phyloP scores from a whole-genome alignment of 2,113 vertebrate genomes.

The Machaerirhynchus nigripectus region DNA sequence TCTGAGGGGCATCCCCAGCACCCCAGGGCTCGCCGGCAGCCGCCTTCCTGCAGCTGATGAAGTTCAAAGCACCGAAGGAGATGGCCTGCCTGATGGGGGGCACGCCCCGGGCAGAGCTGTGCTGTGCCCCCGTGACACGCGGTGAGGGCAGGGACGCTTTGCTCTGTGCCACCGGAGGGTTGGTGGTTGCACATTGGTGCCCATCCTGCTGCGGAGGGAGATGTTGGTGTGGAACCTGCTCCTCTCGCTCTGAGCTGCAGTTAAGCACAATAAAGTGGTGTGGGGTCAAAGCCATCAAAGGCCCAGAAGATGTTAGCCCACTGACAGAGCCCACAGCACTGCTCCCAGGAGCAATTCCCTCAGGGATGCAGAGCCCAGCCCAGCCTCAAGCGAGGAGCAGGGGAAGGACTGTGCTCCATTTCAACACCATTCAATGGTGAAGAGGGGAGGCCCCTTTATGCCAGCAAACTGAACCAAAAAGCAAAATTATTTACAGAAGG shows the following conservation, averaged over 20 bases:
- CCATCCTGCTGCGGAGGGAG: background rate
- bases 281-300: background rate
- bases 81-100: conserved; percentile 28
- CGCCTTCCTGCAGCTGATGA: background rate
- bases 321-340: background rate
- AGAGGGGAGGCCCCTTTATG: background rate
- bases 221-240: background rate
- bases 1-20: conserved; percentile 43
- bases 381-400: background rate
- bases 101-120: background rate
- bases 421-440: background rate
- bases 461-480: background rate
- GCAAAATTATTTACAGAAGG: background rate
- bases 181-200: background rate
- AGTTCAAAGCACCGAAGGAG: conserved; percentile 57
- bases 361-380: fast-evolving
- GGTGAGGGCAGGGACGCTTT: background rate
- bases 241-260: conserved; percentile 55
- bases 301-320: background rate
- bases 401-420: background rate
- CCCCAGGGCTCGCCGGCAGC: background rate
- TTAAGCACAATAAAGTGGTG: background rate
- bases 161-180: background rate
- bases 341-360: background rate
- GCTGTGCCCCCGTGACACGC: background rate